Conservation (phyloP, 1,140 invertebrate genomes). For the Pomacea maculata region DNA sequence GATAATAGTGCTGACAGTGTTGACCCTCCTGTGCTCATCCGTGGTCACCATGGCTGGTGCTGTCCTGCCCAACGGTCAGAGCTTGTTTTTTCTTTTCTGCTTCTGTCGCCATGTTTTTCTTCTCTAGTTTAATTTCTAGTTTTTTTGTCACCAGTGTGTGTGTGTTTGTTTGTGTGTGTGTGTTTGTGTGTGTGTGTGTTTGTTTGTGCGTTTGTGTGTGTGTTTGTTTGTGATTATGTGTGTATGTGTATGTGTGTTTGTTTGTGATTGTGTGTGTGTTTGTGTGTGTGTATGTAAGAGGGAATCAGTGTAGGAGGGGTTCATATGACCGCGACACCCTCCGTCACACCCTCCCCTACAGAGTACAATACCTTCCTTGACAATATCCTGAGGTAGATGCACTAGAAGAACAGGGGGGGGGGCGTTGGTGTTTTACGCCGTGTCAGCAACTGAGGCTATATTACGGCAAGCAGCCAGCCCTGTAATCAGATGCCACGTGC, state of each 20-base stretch:
- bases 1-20: too few relatives aligned
- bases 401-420: too few relatives aligned
- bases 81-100: too few relatives aligned
- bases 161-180: neutral
- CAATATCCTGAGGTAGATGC: neutral
- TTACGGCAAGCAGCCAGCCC: too few relatives aligned
- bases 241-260: conserved; percentile 12
- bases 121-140: neutral
- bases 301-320: conserved; percentile 2
- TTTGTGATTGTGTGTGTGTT: neutral
- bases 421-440: too few relatives aligned
- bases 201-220: conserved; percentile 11
- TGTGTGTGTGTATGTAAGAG: neutral
- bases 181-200: neutral
- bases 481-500: too few relatives aligned
- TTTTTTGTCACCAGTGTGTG: conserved; percentile 1
- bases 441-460: too few relatives aligned
- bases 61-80: too few relatives aligned
- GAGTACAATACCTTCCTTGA: neutral
- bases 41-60: too few relatives aligned
- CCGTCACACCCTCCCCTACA: neutral
- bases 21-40: too few relatives aligned
- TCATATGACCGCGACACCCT: neutral
- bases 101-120: neutral
- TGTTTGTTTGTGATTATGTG: neutral